Evolutionary conservation across 2,888 invertebrate genomes (phyloP).

Genomic region (Monopis laevigella): DNA sequence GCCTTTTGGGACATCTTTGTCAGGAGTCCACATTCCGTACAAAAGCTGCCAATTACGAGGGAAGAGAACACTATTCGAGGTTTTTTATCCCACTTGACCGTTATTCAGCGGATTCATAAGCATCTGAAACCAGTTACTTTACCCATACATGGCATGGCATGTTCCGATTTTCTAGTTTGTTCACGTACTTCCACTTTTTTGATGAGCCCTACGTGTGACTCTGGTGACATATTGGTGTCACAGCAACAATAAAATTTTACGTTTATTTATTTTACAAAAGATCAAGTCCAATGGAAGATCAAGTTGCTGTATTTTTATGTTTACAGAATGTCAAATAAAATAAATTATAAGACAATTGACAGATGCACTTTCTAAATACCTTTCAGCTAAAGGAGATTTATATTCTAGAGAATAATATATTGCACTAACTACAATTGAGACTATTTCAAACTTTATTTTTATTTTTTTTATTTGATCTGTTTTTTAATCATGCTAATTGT

Average conservation of each 20-base stretch:
- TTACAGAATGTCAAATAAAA: too few relatives aligned
- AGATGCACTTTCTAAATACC: too few relatives aligned
- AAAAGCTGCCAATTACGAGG: constrained; percentile 51
- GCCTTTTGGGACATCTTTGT: constrained; percentile 49
- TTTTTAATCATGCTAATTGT: too few relatives aligned
- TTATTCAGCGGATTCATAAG: constrained; percentile 55
- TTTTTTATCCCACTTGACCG: constrained; percentile 44
- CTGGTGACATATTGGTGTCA: constrained; percentile 49
- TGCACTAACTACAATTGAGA: too few relatives aligned
- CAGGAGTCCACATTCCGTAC: constrained; percentile 45
- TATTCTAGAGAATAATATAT: too few relatives aligned
- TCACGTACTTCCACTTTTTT: constrained; percentile 42
- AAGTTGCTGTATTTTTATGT: too few relatives aligned
- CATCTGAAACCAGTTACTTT: constrained; percentile 43
- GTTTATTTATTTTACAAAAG: constrained; percentile 41
- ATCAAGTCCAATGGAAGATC: constrained; percentile 5
- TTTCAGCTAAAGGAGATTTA: too few relatives aligned
- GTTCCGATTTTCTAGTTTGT: constrained; percentile 61
- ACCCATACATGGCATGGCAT: constrained; percentile 37
- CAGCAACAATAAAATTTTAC: constrained; percentile 56
- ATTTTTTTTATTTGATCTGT: too few relatives aligned
- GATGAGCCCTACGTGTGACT: constrained; percentile 29
- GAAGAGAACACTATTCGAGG: constrained; percentile 35
- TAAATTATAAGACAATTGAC: too few relatives aligned
- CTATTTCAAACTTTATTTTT: too few relatives aligned